Base-by-base conservation (phyloP, 2,113 vertebrate genomes). In the Cygnus atratus region DNA sequence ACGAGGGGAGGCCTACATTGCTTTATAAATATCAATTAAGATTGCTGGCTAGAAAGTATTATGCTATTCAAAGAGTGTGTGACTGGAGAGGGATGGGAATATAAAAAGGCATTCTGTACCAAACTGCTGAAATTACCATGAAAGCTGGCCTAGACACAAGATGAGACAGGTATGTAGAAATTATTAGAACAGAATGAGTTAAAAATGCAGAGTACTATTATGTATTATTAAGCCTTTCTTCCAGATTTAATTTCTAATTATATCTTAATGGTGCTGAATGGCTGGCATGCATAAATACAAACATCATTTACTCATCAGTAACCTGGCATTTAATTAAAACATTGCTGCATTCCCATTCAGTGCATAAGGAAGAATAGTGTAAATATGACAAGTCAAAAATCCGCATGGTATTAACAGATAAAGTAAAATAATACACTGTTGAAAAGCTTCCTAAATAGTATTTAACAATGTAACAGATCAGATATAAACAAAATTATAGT, bases 311-410 rank as follows among this genome's bases (percentile, higher is more conserved):
- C 95, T 97, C 55, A 87, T 93, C 86, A 93, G 87, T 92, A 87
- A 95, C 82, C 63, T 72, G 37, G 26, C 54, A 33, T 96, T 97
- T 95, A 94, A 97, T 97, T 96, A 91, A 96, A 94, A 94, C 75
- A 91, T 61, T 50, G 84, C 37, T 92, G 33, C 63, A 31, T 89
- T 93, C 19, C 89, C 44, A 52, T 33, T 79, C 59, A 61, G 10
- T 72, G 57, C 55, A 33, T 90, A 84, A 63, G 22, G 68, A 95
- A 89, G 21, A 66, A 8, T 31, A 18, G 48, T 92, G 61, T 89
- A 91, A 84, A 71, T 91, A 93, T 72, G 67, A 95, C 41, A 87
- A n/a, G 44, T 87, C 62, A 88, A 80, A 94, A 90, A 55, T 54
- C 8, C 8, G 20, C 1, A 2, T 7, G 15, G 59, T 87, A 67